Base-by-base conservation (phyloP, 30 jellyfish, hydroid and myxozoan genomes). In the Cassiopea xamachana region DNA sequence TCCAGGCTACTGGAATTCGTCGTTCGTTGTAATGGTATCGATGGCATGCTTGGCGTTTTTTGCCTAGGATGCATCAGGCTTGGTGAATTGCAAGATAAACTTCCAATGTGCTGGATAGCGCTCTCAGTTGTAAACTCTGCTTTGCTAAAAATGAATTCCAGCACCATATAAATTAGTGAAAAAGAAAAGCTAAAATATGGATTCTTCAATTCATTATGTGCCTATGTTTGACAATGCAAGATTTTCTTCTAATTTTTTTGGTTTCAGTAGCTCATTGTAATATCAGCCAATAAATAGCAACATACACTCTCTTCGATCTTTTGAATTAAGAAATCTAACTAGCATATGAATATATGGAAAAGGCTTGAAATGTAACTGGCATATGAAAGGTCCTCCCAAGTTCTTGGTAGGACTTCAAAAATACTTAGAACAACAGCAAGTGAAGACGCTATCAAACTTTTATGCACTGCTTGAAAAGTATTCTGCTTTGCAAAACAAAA, bases 41-140 rank as follows among this genome's bases (percentile, higher is more conserved):
- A 88, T 15, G 95, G 91, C 95, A 88, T 88, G 86, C 91, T 88
- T 27, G 95, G 95, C 2, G 75, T 88, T 69, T 60, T 88, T 68
- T 60, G 19, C 15, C 81, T 60, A 58, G 71, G 80, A 17, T 86
- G 90, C 44, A 90, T 78, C 39, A 19, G 47, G 64, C 46, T 17
- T 60, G 61, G 55, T 1, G 84, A 9, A 8, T 48, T 80, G 45
- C 86, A 14, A 1, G 71, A 44, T 2, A 64, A 8, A 55, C 46
- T 78, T 19, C 87, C 83, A 18, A 46, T 8, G 12, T 78, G 60
- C 10, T 27, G 46, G 14, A 79, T 70, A 68, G 45, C 44, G 13
- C 79, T 88, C 48, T 76, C 71, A 16, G 90, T 88, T 48, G 74
- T 69, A 15, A 78, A 46, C 7, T 88, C 90, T 6, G 79, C 87